Percentiles rank a stretch among this genome's conserved stretches.
Evolutionary conservation across 2,113 vertebrate species (phyloP).

Genomic region (Choloepus hoffmanni): DNA sequence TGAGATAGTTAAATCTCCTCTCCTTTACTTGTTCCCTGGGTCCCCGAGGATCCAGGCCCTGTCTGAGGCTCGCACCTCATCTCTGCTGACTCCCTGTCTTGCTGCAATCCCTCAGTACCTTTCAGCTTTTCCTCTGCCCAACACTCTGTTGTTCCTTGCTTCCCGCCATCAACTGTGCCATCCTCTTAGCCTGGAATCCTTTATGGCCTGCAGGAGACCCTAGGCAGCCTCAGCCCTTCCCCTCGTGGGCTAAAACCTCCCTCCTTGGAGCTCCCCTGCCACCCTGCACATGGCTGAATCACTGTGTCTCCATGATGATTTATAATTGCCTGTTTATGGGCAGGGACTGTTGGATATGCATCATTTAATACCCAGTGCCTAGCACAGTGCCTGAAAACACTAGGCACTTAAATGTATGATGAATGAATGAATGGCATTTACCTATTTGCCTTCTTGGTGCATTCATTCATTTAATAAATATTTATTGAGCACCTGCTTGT

Average conservation of each 20-base stretch:
- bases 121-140: neutral
- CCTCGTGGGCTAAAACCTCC: neutral
- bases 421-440: constrained; percentile 1
- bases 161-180: neutral
- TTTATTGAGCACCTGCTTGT: constrained; percentile 55
- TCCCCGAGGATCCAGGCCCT: neutral
- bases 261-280: neutral
- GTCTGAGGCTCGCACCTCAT: neutral
- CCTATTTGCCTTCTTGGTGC: neutral
- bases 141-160: neutral
- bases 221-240: neutral
- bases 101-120: neutral
- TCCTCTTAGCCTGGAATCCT: neutral
- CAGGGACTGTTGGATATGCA: neutral
- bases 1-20: neutral
- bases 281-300: neutral
- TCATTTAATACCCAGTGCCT: neutral
- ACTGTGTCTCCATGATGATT: neutral
- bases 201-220: neutral
- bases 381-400: neutral
- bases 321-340: neutral
- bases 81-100: neutral
- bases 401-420: neutral
- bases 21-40: neutral
- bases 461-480: constrained; percentile 52